Evolutionary conservation across 2,888 invertebrate genomes (phyloP).

Genomic region (Pammene aurita): DNA sequence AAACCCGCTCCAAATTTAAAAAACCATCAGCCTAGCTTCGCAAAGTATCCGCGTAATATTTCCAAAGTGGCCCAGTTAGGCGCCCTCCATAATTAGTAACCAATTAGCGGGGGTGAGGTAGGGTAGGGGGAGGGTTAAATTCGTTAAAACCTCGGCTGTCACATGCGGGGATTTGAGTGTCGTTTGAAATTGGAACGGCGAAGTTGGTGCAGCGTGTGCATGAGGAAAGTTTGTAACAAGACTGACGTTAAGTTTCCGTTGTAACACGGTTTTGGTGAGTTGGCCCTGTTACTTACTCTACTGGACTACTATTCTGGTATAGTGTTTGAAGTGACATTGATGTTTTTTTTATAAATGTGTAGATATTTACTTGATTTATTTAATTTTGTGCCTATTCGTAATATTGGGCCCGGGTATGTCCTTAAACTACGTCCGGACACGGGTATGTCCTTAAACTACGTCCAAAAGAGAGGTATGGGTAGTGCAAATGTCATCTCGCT

Average conservation of each 20-base stretch:
- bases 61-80: constrained; percentile 15
- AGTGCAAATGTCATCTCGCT: no score
- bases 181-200: constrained; percentile 10
- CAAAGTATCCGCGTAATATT: not conserved
- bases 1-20: constrained; percentile 12
- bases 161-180: not conserved
- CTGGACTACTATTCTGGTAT: no score
- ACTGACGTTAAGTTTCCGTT: constrained; percentile 12
- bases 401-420: no score
- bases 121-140: constrained; percentile 1
- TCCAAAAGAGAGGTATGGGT: no score
- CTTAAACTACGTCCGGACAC: no score
- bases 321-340: no score
- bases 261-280: constrained; percentile 1
- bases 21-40: not conserved
- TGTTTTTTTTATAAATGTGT: no score
- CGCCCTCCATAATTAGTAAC: not conserved
- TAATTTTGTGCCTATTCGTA: no score
- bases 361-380: no score
- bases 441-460: no score
- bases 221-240: constrained; percentile 1
- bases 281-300: no score
- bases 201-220: constrained; percentile 2
- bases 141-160: constrained; percentile 4
- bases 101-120: not conserved